phyloP scores from a whole-genome alignment of 2,797 vertebrate genomes.

The Tangara arthus region DNA sequence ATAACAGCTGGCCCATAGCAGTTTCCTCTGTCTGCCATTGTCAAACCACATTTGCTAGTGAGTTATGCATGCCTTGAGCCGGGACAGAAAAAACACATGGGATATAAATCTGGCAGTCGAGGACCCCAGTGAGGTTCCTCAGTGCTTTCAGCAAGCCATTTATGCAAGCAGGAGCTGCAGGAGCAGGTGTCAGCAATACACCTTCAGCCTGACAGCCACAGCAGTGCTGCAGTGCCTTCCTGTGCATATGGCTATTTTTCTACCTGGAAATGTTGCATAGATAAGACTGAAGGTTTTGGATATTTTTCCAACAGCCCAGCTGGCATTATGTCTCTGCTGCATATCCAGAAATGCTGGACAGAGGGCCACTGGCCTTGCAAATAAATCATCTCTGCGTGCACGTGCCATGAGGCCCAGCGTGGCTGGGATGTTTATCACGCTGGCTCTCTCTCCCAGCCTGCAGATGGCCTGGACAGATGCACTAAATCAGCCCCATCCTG shows the following conservation, averaged over 20 bases:
- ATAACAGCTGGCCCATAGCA: conserved; percentile 9
- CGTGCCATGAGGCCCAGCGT: not conserved
- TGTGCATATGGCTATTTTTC: not conserved
- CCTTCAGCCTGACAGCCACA: not conserved
- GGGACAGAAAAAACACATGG: not conserved
- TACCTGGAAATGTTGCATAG: not conserved
- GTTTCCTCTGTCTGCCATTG: not conserved
- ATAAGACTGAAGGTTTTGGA: not conserved
- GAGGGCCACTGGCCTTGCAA: not conserved
- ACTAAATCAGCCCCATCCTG: conserved; percentile 52
- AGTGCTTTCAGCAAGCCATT: not conserved
- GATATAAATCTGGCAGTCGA: not conserved
- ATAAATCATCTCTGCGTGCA: not conserved
- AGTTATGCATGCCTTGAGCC: conserved; percentile 3
- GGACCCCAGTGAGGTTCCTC: not conserved
- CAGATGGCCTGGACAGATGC: conserved; percentile 47
- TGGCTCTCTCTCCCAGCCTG: not conserved
- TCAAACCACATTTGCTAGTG: not conserved
- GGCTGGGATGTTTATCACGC: conserved; percentile 3
- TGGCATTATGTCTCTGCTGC: not conserved
- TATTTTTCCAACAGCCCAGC: not conserved
- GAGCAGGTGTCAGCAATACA: not conserved
- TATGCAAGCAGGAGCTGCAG: not conserved
- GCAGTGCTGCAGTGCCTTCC: not conserved
- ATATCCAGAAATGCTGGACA: not conserved